A percentile compares a stretch with the other conserved stretches of the same genome.
Conservation (phyloP, 2,113 vertebrate species). For the Eolophus roseicapilla region DNA sequence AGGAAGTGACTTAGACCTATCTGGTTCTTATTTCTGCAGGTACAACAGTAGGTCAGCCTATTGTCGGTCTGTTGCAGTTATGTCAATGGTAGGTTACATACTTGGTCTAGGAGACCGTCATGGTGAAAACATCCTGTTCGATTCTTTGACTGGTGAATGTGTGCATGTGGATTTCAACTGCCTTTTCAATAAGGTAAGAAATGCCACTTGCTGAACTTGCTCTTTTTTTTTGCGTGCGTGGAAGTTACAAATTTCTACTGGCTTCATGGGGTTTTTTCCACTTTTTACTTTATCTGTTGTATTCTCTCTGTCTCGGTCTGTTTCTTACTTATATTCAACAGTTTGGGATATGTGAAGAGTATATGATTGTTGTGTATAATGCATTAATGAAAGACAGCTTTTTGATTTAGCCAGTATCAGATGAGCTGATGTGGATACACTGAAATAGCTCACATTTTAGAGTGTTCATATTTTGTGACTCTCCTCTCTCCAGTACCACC, state of each 20-base stretch:
- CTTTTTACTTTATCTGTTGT: background rate
- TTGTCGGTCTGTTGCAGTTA: slow-evolving; percentile 94
- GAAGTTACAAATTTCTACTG: background rate
- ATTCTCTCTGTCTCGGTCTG: background rate
- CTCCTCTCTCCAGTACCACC: background rate
- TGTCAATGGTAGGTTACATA: slow-evolving; percentile 99
- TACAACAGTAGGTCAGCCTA: slow-evolving; percentile 96
- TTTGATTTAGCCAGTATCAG: background rate
- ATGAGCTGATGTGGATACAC: background rate
- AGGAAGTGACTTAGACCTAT: background rate
- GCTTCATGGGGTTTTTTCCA: rapidly evolving
- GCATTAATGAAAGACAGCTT: background rate
- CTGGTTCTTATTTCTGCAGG: slow-evolving; percentile 69
- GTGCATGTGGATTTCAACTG: slow-evolving; percentile 99
- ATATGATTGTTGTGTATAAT: background rate
- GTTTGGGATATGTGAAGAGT: background rate
- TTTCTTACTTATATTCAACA: background rate
- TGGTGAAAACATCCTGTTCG: slow-evolving; percentile 96
- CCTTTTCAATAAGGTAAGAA: slow-evolving; percentile 94
- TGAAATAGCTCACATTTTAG: background rate
- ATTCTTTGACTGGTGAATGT: slow-evolving; percentile 94
- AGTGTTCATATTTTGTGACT: background rate
- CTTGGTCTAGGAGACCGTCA: slow-evolving; percentile 97
- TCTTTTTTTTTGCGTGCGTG: background rate
- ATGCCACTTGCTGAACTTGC: background rate